Percentiles rank a stretch among this genome's conserved stretches.
phyloP scores from a whole-genome alignment of 2,113 vertebrate genomes.

The Paramormyrops kingsleyae region DNA sequence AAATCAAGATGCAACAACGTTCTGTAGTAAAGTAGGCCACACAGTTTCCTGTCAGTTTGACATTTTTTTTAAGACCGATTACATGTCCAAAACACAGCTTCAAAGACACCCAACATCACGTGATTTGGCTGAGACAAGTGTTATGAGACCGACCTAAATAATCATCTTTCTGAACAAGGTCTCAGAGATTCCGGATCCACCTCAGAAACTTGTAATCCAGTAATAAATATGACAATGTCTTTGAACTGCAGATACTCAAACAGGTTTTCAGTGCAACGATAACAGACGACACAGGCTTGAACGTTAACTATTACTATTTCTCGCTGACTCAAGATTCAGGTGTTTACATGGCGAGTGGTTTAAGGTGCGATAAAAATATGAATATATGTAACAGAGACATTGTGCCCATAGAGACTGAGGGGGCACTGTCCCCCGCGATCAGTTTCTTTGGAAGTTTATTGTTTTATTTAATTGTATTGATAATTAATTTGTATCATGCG shows the following conservation, averaged over 20 bases:
- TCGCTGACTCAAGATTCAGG: not conserved
- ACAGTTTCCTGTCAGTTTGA: not conserved
- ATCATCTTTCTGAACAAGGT: not conserved
- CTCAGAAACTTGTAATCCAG: not conserved
- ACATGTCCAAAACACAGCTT: not conserved
- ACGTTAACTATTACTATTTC: not conserved
- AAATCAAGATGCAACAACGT: not conserved
- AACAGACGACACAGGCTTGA: not conserved
- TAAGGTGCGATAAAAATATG: not conserved
- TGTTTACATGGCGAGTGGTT: not conserved
- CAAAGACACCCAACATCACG: not conserved
- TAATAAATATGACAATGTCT: not conserved
- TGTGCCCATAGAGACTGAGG: not conserved
- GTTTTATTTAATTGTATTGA: not conserved
- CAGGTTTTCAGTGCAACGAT: not conserved
- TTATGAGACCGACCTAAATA: not conserved
- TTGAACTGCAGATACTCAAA: not conserved
- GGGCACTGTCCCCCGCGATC: not conserved
- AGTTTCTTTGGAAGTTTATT: not conserved
- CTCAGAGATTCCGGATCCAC: not conserved
- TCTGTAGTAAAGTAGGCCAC: conserved; percentile 11
- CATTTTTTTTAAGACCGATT: not conserved
- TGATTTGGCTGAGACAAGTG: not conserved
- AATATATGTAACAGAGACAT: not conserved
- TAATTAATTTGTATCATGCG: not conserved